Base-by-base conservation (phyloP, 2,888 invertebrate species). In the Drosophila multiciliata region DNA sequence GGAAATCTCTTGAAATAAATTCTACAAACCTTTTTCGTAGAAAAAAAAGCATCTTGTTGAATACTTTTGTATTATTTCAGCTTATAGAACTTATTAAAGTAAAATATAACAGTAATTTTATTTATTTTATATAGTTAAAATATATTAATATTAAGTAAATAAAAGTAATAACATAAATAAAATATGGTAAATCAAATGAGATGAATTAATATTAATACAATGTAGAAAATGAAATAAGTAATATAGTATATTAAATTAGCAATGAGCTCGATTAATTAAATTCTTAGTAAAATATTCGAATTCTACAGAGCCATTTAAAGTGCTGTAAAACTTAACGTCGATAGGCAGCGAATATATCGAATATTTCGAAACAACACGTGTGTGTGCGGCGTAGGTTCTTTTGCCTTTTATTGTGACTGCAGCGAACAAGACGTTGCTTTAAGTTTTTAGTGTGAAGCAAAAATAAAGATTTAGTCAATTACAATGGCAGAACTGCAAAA, bases 401-500 rank as follows among this genome's bases (percentile, higher is more conserved):
- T 36, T 52, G 9, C 45, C 48, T 65, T 71, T 71, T 53, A 60
- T 40, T 67, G 57, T 65, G 76, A 55, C 61, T 42, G 72, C 62
- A 32, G 15, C 66, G 61, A 29, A 38, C 40, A 17, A 33, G 49
- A 49, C 58, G 80, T 66, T 66, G 75, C 53, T 45, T 58, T 11
- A 23, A 23, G 8, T 45, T 60, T 64, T 48, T 58, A 55, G 58
- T 64, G 38, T 52, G 17, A 38, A 63, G 38, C 3, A 50, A 54
- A 23, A 20, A 32, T 48, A 48, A 38, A 40, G 15, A 23, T 12
- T 11, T 52, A 53, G 42, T 48, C 1, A 63, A 32, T 20, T 66
- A 83, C 66, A 75, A 94, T 94, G 95, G 94, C 94, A 82, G 92
- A 91, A 52, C 92, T 93, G 54, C 93, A 94, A 67, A 87, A 91